These are phyloP conservation scores for Diceros bicornis DNA, from an alignment of 2,797 vertebrate species.

Conservation along the genomic window DNA sequence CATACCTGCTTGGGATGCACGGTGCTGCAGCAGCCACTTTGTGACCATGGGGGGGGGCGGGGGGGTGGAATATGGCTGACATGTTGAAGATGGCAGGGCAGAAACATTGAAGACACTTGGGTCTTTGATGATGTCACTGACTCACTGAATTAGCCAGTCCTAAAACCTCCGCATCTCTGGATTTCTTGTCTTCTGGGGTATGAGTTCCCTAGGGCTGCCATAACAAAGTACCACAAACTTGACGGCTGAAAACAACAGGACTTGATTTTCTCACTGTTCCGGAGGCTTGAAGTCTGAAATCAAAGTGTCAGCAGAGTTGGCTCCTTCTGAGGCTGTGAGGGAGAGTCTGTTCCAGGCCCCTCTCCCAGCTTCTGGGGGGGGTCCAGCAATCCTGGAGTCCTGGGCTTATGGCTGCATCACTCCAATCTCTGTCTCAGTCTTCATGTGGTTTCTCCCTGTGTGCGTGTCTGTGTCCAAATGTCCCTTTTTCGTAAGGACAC, in stretches of 20 bases:
- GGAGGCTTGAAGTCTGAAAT: not conserved
- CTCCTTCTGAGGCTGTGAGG: not conserved
- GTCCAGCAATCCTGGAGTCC: rapidly evolving
- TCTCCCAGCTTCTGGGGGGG: not conserved
- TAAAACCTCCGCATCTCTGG: not conserved
- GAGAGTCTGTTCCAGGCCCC: not conserved
- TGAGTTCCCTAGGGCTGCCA: not conserved
- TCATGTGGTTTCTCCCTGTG: not conserved
- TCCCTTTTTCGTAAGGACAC: not conserved
- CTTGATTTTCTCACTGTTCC: not conserved
- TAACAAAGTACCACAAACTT: not conserved
- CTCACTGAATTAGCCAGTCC: not conserved
- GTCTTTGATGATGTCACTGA: not conserved
- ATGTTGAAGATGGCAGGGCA: not conserved
- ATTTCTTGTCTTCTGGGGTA: not conserved
- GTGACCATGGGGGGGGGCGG: not conserved
- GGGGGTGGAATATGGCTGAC: not conserved
- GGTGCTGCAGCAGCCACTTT: not conserved
- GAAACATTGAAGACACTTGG: not conserved
- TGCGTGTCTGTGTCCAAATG: not conserved
- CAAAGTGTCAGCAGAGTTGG: not conserved
- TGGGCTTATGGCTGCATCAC: rapidly evolving
- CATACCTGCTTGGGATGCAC: not conserved
- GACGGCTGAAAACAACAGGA: not conserved
- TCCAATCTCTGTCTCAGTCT: rapidly evolving